A percentile compares a stretch with the other conserved stretches of the same genome.
Conservation (phyloP, 2,888 invertebrate genomes). For the Drosophila ustulata region DNA sequence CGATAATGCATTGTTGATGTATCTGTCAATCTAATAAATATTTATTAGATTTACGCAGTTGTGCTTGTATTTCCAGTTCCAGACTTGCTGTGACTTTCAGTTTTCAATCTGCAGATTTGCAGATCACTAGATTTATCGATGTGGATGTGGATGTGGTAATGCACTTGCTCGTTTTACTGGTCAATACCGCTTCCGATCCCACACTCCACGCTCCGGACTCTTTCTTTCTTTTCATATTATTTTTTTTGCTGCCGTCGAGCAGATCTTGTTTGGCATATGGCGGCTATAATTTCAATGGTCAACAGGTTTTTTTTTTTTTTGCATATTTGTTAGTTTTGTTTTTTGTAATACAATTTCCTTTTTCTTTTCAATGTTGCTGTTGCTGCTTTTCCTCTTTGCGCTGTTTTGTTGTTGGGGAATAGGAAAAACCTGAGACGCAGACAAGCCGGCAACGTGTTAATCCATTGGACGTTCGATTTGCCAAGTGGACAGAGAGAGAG, state of each 20-base stretch:
- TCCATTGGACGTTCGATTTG: conserved; percentile 62
- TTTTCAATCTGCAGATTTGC: conserved; percentile 14
- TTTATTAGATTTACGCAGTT: not conserved
- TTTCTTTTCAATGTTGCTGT: conserved; percentile 25
- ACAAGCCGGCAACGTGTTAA: conserved; percentile 58
- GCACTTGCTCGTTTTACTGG: conserved; percentile 25
- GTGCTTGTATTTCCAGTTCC: conserved; percentile 11
- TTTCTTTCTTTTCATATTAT: conserved; percentile 34
- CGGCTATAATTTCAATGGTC: conserved; percentile 54
- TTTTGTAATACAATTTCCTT: conserved; percentile 40
- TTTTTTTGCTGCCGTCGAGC: conserved; percentile 8
- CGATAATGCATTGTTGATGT: not conserved
- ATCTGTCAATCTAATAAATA: not conserved
- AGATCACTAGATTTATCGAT: not conserved
- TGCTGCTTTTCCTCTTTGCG: conserved; percentile 16
- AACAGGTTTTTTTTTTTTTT: conserved; percentile 60
- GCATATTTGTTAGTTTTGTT: not conserved
- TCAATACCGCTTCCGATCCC: not conserved
- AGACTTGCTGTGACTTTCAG: conserved; percentile 13
- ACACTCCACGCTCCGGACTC: too few species aligned
- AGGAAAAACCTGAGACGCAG: conserved; percentile 44
- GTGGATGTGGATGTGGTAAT: conserved; percentile 21
- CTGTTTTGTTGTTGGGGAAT: conserved; percentile 2
- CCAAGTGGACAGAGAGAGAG: too few species aligned
- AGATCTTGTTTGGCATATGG: conserved; percentile 48